Percentiles rank a stretch among this genome's conserved stretches.
phyloP scores from a whole-genome alignment of 2,888 invertebrate species.

The Netelia melanura region DNA sequence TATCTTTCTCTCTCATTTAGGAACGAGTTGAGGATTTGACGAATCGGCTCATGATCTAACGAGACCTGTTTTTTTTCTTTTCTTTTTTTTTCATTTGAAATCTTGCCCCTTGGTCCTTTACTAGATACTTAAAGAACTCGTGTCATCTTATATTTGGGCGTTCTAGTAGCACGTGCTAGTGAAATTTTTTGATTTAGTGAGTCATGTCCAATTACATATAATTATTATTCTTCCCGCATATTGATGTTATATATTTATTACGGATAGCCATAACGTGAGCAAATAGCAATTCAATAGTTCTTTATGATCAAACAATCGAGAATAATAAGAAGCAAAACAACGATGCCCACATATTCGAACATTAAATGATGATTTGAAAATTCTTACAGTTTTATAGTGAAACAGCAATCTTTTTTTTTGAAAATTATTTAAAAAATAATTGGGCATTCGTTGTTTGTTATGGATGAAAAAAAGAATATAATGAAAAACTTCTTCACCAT shows the following conservation, averaged over 20 bases:
- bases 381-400: conserved; percentile 10
- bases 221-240: neutral
- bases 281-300: neutral
- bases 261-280: neutral
- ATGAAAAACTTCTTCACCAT: conserved; percentile 11
- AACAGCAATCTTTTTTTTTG: neutral
- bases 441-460: conserved; percentile 58
- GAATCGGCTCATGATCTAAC: conserved; percentile 36
- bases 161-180: conserved; percentile 10
- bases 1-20: conserved; percentile 39
- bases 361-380: neutral
- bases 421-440: conserved; percentile 60
- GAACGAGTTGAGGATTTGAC: conserved; percentile 62
- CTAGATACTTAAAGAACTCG: conserved; percentile 41
- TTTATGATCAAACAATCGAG: neutral
- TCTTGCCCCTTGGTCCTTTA: conserved; percentile 48
- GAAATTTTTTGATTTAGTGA: conserved; percentile 14
- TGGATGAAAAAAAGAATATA: conserved; percentile 14
- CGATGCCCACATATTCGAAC: neutral
- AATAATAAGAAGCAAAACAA: conserved; percentile 2
- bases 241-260: neutral
- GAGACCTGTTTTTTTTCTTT: conserved; percentile 4
- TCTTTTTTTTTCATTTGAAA: neutral
- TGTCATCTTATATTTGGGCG: conserved; percentile 16
- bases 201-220: neutral